phyloP scores from a whole-genome alignment of 2,113 vertebrate genomes.

The Macaca nemestrina region DNA sequence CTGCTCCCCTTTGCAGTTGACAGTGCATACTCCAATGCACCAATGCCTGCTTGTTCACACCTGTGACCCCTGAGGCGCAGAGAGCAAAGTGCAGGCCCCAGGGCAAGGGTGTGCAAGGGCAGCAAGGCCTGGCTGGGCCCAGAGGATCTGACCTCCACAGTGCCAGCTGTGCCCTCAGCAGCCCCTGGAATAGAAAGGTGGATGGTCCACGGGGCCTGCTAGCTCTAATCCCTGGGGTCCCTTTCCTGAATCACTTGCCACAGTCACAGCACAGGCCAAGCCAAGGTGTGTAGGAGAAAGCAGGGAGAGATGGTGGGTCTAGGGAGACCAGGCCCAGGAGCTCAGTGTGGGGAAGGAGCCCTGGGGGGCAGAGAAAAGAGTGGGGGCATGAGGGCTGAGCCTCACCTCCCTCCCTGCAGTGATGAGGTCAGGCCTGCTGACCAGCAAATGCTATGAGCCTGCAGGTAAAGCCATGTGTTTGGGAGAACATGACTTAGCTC shows the following conservation, averaged over 20 bases:
- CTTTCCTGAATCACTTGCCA: accelerated
- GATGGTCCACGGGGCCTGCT: accelerated
- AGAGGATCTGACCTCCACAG: not conserved
- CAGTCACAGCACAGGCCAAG: not conserved
- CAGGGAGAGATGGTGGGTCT: accelerated
- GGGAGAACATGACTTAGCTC: not conserved
- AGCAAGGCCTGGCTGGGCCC: not conserved
- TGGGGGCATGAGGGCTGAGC: accelerated
- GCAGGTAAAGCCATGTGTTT: not conserved
- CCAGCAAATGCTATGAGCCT: accelerated
- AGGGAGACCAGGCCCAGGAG: not conserved
- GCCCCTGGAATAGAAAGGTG: not conserved
- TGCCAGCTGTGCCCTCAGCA: too few relatives aligned
- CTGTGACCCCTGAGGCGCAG: not conserved
- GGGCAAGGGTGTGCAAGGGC: not conserved
- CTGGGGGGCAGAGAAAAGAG: not conserved
- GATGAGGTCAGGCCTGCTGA: not conserved
- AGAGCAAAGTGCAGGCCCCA: accelerated
- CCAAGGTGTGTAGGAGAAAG: too few relatives aligned
- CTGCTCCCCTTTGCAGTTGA: not conserved
- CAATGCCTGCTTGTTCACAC: not conserved
- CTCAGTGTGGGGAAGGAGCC: accelerated
- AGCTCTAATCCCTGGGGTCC: not conserved
- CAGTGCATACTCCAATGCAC: accelerated
- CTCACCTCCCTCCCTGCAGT: not conserved